Conservation (phyloP, 1,140 invertebrate species). For the Harlomillsia oculata region DNA sequence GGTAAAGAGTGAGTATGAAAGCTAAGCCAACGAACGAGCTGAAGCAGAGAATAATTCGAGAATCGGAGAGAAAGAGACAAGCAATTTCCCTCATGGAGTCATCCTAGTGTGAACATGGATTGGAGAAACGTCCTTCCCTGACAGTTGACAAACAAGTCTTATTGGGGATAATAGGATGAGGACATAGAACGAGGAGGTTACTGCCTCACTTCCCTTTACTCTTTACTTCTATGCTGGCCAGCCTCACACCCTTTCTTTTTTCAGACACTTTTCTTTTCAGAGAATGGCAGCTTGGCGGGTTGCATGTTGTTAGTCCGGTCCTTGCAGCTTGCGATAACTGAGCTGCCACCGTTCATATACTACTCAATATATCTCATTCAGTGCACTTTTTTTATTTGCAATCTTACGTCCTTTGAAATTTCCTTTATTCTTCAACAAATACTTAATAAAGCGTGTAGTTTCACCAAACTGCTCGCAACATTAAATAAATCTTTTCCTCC, state of each 20-base stretch:
- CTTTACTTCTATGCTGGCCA: neutral
- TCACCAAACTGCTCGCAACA: too few species aligned
- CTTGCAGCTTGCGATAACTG: too few species aligned
- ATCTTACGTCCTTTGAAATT: too few species aligned
- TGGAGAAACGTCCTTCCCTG: constrained; percentile 22
- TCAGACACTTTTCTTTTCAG: neutral
- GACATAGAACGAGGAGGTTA: too few species aligned
- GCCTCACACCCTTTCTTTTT: neutral
- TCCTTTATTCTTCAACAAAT: too few species aligned
- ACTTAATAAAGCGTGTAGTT: too few species aligned
- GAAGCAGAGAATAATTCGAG: constrained; percentile 19
- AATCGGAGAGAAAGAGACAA: constrained; percentile 30
- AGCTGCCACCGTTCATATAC: too few species aligned
- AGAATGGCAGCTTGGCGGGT: neutral
- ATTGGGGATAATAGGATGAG: constrained; percentile 16
- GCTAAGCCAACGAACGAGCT: too few species aligned
- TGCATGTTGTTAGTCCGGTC: too few species aligned
- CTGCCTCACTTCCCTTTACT: neutral
- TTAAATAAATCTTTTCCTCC: too few species aligned
- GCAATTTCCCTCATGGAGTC: constrained; percentile 33
- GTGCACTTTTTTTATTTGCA: too few species aligned
- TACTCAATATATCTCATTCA: too few species aligned
- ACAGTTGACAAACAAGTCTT: constrained; percentile 35
- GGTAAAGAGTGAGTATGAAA: constrained; percentile 10
- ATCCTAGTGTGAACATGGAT: constrained; percentile 32